These are phyloP conservation scores for Strigamia transsilvanica DNA, from an alignment of 2,888 invertebrate species.

Conservation along the genomic window DNA sequence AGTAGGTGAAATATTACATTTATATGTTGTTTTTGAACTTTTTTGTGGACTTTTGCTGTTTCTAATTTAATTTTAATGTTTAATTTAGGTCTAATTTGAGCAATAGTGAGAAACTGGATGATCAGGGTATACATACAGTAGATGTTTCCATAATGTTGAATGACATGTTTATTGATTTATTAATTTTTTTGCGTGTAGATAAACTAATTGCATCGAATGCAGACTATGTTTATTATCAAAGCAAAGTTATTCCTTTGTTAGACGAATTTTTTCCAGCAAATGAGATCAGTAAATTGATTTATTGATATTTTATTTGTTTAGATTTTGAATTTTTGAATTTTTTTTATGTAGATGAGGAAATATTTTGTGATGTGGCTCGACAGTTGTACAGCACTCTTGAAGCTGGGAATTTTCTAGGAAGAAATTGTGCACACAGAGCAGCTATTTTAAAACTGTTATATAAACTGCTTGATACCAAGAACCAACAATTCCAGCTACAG, in stretches of 20 bases:
- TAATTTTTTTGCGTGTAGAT: background rate
- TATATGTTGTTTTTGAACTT: background rate
- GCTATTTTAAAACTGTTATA: slow-evolving; percentile 49
- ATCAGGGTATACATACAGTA: background rate
- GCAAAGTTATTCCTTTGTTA: slow-evolving; percentile 41
- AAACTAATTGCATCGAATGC: background rate
- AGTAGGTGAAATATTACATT: slow-evolving; percentile 17
- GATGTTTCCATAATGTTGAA: background rate
- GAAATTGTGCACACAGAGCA: slow-evolving; percentile 9
- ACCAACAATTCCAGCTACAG: slow-evolving; percentile 29
- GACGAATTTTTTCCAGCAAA: slow-evolving; percentile 39
- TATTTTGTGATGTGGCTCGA: slow-evolving; percentile 9
- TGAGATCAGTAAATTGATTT: background rate
- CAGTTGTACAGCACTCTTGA: slow-evolving; percentile 46
- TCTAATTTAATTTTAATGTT: background rate
- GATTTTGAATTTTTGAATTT: background rate
- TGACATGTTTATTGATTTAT: too few relatives aligned
- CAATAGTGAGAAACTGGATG: background rate
- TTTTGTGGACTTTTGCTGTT: background rate
- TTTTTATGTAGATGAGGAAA: slow-evolving; percentile 7
- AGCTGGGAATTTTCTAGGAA: slow-evolving; percentile 21
- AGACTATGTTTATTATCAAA: slow-evolving; percentile 39
- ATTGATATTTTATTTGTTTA: background rate
- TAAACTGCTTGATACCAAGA: slow-evolving; percentile 42
- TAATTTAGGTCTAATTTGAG: background rate